Base-by-base conservation (phyloP, 2,888 invertebrate genomes). In the Eulithis prunata region DNA sequence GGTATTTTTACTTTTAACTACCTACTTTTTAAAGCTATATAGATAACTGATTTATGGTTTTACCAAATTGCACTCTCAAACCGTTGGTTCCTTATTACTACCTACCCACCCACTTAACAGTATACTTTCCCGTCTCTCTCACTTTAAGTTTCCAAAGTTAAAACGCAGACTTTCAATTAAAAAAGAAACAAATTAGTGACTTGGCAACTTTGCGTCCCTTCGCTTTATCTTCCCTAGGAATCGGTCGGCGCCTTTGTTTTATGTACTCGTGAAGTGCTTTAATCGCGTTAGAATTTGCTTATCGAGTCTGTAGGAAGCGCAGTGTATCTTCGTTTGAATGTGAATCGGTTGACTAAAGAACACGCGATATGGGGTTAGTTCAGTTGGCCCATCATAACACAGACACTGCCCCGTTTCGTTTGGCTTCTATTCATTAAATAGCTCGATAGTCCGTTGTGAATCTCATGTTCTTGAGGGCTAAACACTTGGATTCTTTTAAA, bases 161-260 rank as follows among this genome's bases (percentile, higher is more conserved):
- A 58, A 61, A 62, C 57, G 57, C 61, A 49, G 62, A 68, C 57
- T 67, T 69, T 71, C 68, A 71, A 72, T 71, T 73, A 69, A 70
- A 73, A 72, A 73, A 70, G 66, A 70, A 70, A 67, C 71, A 75
- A 73, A 72, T 71, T 70, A 66, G 69, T 75, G 78, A 78, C 75
- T 72, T 69, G 64, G 75, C 75, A 75, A 70, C 62, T 72, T 78
- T 67, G 58, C 66, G 59, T 52, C 46, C 43, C 41, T 68, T 69
- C 64, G 66, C 71, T 71, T 71, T 78, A 73, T 78, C 72, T 71
- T 60, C 62, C 61, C 66, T 71, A 57, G 74, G 72, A 56, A 72
- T 69, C 77, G 71, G 75, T 71, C 73, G 78, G 75, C 73, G 77
- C 78, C 75, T 74, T 70, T 71, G 66, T 71, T 72, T 75, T 76